Percentiles rank a stretch among this genome's conserved stretches.
Conservation (phyloP, 1,140 invertebrate genomes). For the Solen grandis region DNA sequence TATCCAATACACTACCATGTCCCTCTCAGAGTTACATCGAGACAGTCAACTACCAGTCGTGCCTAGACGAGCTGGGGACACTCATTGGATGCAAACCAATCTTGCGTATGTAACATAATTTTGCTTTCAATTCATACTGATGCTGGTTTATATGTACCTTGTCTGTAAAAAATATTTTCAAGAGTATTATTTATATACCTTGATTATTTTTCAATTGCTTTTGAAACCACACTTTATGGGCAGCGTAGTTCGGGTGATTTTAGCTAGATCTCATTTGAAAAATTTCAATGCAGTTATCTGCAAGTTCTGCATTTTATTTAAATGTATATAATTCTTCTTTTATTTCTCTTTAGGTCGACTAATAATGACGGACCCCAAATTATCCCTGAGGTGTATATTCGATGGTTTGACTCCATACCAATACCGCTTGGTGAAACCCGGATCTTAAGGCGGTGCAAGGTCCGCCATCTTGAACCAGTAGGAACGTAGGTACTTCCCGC, state of each 20-base stretch:
- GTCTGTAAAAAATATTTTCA: no score
- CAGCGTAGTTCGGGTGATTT: no score
- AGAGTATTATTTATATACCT: no score
- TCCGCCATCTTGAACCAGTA: conserved; percentile 73
- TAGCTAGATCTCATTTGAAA: no score
- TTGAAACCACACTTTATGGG: no score
- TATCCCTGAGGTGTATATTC: conserved; percentile 74
- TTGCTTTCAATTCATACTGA: no score
- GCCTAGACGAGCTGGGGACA: conserved; percentile 80
- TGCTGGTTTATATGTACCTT: no score
- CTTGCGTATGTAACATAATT: conserved; percentile 67
- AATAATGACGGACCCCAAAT: conserved; percentile 72
- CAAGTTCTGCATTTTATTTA: neutral
- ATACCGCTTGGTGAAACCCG: conserved; percentile 80
- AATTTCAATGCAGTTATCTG: neutral
- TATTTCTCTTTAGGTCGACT: conserved; percentile 57
- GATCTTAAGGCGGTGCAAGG: conserved; percentile 79
- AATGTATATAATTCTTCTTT: neutral
- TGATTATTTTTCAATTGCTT: no score
- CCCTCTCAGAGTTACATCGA: conserved; percentile 58
- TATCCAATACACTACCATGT: conserved; percentile 48
- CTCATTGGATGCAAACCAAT: conserved; percentile 79
- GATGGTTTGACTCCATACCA: conserved; percentile 81
- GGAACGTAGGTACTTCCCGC: conserved; percentile 57
- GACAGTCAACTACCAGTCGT: conserved; percentile 79